Base-by-base conservation (phyloP, 1,140 invertebrate genomes). In the Belonocnema kinseyi region DNA sequence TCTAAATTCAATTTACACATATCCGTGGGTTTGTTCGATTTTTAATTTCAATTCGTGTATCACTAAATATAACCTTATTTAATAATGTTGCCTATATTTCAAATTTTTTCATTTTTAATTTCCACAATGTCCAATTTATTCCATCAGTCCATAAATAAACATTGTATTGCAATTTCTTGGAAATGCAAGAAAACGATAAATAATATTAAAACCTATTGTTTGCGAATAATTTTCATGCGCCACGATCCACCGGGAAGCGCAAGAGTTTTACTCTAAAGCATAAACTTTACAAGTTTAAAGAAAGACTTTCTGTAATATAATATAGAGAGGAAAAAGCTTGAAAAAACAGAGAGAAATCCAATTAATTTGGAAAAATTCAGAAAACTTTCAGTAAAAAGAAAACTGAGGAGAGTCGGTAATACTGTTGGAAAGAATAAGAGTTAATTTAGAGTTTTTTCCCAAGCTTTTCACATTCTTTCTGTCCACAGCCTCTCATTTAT, bases 391-490 rank as follows among this genome's bases (percentile, higher is more conserved):
- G 7, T 46, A 10, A 10, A 61, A 58, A 33, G 26, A 66, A 66
- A 40, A 40, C 61, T 40, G 33, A 1, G 33, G 40, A 40, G 26
- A 66, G 21, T 40, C 13, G 40, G 33, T 66, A 66, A 66, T 66
- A 66, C 61, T 66, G 61, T 33, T 40, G 14, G 13, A 8, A n/a
- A 66, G 16, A 66, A 58, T 21, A 33, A 58, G 11, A 66, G n/a
- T 40, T 16, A 40, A 66, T 40, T 40, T 16, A 46, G 53, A 19
- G 17, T 66, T 66, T 66, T 66, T 61, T 66, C 46, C 21, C 61
- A 66, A 66, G 61, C 61, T 66, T 26, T 66, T 66, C 26, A 46
- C 61, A 33, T 46, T 66, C 6, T n/a, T 66, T 66, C 61, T 16
- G 16, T 66, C 33, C 61, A 40, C 61, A 66, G 61, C 33, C 33